Evolutionary conservation across 2,888 invertebrate genomes (phyloP), one percentile per base, ranked within the genome.

Genomic region (Podotricha telesiphe): DNA sequence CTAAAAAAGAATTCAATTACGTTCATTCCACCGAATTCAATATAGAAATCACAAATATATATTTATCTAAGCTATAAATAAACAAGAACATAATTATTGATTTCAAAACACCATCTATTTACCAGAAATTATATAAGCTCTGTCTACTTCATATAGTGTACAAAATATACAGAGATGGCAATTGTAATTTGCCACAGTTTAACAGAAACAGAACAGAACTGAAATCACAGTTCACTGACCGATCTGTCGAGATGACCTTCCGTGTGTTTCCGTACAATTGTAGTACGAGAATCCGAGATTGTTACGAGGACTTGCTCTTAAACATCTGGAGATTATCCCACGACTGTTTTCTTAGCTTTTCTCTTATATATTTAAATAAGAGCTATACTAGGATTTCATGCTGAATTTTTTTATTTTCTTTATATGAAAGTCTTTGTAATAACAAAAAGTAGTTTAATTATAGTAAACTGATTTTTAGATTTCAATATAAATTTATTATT

Each of bases 281-380:
- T 37, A n/a, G 3, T 6, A 28, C 20, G 56, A 5, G 55, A 48
- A 13, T 48, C 47, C 34, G 56, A 65, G 56, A 65, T 58, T 56
- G 56, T 56, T 53, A 53, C 47, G 47, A 65, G 65, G 65, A 65
- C 53, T 58, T 4, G 56, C 65, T 65, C 47, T 58, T 56, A 62
- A 62, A 58, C 65, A 66, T 66, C 58, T 66, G 58, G 34, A 66
- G 47, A 66, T 66, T 66, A 66, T 50, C 56, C 58, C 22, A 58
- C 65, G 65, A 58, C 11, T 40, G 58, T 66, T 66, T 58, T 48
- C 50, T 58, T 40, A 58, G 65, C 58, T 58, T 40, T 58, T 28
- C 47, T 56, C 19, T 65, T 47, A 55, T 47, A 55, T 65, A 65
- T 55, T 56, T 65, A 47, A 65, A 65, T 65, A 65, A 48, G 48